These are phyloP conservation scores for Plutomurus gul DNA, from an alignment of 1,140 invertebrate genomes.

Conservation along the genomic window DNA sequence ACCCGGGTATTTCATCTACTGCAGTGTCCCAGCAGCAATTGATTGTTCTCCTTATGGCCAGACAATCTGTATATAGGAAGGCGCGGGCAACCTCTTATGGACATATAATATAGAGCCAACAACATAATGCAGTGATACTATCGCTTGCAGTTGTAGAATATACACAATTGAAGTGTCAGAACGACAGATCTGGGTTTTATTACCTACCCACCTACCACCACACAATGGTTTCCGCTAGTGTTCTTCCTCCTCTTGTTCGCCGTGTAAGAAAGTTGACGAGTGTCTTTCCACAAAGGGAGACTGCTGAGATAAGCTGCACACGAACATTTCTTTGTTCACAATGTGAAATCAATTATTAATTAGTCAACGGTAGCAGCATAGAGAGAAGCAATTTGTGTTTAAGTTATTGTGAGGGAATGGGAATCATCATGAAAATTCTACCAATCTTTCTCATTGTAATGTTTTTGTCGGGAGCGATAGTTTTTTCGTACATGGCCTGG, in stretches of 20 bases:
- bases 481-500: constrained; percentile 51
- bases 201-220: background rate
- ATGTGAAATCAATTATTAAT: background rate
- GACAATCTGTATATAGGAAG: constrained; percentile 19
- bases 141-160: background rate
- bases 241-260: no score
- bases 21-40: constrained; percentile 11
- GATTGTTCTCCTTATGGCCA: background rate
- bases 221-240: constrained; percentile 5
- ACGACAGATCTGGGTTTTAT: no score
- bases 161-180: no score
- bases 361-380: no score
- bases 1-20: constrained; percentile 15
- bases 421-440: constrained; percentile 49
- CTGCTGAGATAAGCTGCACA: no score
- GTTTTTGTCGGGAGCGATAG: constrained; percentile 48
- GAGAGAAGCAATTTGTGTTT: background rate
- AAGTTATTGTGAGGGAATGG: background rate
- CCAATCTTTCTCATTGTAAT: constrained; percentile 50
- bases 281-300: no score
- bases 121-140: constrained; percentile 13
- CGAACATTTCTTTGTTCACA: no score
- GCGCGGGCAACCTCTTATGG: no score
- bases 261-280: no score
- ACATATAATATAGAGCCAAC: background rate